Evolutionary conservation across 2,113 vertebrate genomes (phyloP).

Genomic region (Oceanodroma tethys): DNA sequence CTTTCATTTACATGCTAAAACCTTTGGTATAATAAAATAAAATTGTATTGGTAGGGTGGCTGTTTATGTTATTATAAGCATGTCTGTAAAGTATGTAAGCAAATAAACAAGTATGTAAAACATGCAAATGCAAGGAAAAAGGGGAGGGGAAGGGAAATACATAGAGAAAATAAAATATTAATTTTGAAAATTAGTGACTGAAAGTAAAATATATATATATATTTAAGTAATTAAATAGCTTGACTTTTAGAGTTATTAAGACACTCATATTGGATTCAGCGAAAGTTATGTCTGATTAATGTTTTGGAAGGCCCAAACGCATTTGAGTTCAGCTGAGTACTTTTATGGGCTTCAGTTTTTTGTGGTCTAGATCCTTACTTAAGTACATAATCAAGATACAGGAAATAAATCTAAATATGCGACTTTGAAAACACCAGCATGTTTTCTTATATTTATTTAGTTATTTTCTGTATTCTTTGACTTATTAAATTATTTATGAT

Average conservation of each 20-base stretch:
- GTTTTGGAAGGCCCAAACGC: background rate
- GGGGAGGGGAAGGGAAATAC: background rate
- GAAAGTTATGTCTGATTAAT: background rate
- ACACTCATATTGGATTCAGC: background rate
- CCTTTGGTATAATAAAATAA: background rate
- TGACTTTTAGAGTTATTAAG: background rate
- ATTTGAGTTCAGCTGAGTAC: background rate
- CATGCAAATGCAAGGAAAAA: background rate
- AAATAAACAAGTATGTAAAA: background rate
- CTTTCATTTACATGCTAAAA: background rate
- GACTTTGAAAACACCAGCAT: background rate
- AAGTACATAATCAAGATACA: background rate
- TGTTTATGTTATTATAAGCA: background rate
- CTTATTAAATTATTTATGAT: background rate
- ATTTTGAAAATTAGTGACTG: background rate
- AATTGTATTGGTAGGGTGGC: background rate
- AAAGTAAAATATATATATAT: too few species aligned
- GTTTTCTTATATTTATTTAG: background rate
- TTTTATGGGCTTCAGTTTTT: background rate
- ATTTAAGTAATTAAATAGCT: background rate
- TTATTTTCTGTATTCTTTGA: background rate
- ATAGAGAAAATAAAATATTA: background rate
- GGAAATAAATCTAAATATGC: rapidly evolving
- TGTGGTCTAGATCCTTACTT: background rate
- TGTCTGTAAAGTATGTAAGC: background rate